These are phyloP conservation scores for Agonopterix arenella DNA, from an alignment of 2,888 invertebrate species.

Conservation along the genomic window DNA sequence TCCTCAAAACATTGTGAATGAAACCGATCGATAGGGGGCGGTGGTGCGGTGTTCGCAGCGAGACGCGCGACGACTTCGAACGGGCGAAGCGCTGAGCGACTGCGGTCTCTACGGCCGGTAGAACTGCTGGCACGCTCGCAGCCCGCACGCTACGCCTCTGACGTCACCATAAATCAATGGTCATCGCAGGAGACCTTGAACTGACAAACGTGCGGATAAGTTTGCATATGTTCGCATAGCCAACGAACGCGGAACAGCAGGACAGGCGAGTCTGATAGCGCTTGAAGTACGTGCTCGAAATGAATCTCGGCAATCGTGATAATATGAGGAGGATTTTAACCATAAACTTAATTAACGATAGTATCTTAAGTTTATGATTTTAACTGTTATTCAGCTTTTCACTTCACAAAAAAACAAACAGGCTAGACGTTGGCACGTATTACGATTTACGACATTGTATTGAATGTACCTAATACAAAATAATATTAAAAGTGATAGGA, in stretches of 20 bases:
- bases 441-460: no score
- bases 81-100: constrained; percentile 7
- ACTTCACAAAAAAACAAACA: no score
- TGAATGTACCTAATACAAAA: no score
- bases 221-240: constrained; percentile 11
- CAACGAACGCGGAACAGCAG: neutral
- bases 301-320: no score
- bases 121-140: constrained; percentile 6
- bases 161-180: constrained; percentile 39
- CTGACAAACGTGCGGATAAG: constrained; percentile 18
- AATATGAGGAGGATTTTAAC: no score
- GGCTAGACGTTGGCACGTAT: no score
- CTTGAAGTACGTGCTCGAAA: neutral
- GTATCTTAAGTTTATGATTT: no score
- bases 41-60: constrained; percentile 4
- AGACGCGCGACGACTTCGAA: constrained; percentile 1
- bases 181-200: constrained; percentile 30
- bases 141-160: constrained; percentile 9
- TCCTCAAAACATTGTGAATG: constrained; percentile 45
- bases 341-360: no score
- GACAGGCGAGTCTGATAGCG: neutral
- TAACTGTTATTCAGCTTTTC: no score
- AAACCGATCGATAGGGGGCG: constrained; percentile 37
- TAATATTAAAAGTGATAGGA: no score
- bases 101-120: constrained; percentile 9